Evolutionary conservation across 1,140 invertebrate genomes (phyloP), one percentile per base, ranked within the genome.

Genomic region (Drosophila equinoxialis): DNA sequence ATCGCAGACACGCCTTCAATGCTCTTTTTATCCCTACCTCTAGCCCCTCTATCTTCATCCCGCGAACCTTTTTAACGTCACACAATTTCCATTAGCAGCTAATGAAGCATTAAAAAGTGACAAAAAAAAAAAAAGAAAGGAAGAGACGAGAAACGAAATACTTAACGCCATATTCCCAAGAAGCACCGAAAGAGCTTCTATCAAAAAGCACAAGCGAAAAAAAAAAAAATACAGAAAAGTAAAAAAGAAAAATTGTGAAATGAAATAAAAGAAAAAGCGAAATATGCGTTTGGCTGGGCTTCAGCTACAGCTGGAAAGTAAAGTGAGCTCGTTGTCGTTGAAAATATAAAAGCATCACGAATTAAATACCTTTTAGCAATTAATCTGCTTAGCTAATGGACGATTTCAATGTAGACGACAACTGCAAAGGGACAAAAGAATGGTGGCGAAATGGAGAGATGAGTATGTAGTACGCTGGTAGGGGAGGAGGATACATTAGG

Each of bases 291-390:
- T 83, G 76, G 75, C 60, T 71, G 65, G 63, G 39, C 37, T 54
- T 42, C 26, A 7, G 55, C 11, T 10, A 55, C 14, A 23, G 17
- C 35, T 23, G 42, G 58, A 41, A 64, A 66, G 57, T 70, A 55
- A 77, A 83, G 62, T 55, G 70, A 73, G 65, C 54, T 60, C 55
- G 54, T 51, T 51, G 35, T 45, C 58, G 65, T 70, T 71, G 63
- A 75, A 77, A 83, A 87, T 87, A 89, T 89, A 87, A 89, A 87
- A 87, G 83, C 85, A 77, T 83, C 80, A 77, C 84, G 83, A 87
- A 87, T 87, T 87, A 87, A 87, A 87, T 87, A 87, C 83, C 83
- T 87, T 87, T 87, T 87, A 87, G 83, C 83, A 87, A 87, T 87
- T 87, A 87, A 87, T 87, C 83, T 87, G 84, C 83, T 87, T 87